Base-by-base conservation (phyloP, 1,140 invertebrate genomes). In the Nephila pilipes region DNA sequence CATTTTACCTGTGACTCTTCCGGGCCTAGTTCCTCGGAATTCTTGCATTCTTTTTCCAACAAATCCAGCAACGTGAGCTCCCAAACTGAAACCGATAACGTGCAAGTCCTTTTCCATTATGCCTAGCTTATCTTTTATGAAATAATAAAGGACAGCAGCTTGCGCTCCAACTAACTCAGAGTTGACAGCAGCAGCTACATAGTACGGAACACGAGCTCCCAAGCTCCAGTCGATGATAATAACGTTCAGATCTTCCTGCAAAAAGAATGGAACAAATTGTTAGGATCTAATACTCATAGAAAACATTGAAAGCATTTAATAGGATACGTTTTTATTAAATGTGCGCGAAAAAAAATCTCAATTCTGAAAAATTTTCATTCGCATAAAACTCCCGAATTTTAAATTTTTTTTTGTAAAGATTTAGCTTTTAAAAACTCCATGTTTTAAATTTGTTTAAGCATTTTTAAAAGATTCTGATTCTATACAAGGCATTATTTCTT, bases 1-100 rank as follows among this genome's bases (percentile, higher is more conserved):
- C 46, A 46, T 46, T 46, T 46, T 65, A 94, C 90, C 92, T 75
- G 93, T 94, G 8, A 93, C 87, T 81, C 92, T 91, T 3, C 63
- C 93, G 0, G 89, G 87, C n/a, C n/a, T 94, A 16, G 79, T 93
- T n/a, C 94, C 94, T 10, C 85, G 69, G 12, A 87, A 29, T 20
- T 94, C 83, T 22, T 75, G 57, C 63, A 90, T 96, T 36, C 63
- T 54, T 63, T 93, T 96, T 0, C 96, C 96, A 16, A 96, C 95
- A 93, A 96, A 96, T 0, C 96, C 96, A 36, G 95, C 96, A 69
- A 97, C 96, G 29, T 97, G 97, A 14, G 97, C 96, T 0, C 97
- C 97, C 2, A 97, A 95, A 94, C 97, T 97, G 94, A 97, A 97
- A 1, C 97, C 97, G 1, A 97, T 94, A 85, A 97, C 96, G 94